A percentile compares a stretch with the other conserved stretches of the same genome.
Conservation (phyloP, 2,888 invertebrate genomes). For the Lysandra coridon region DNA sequence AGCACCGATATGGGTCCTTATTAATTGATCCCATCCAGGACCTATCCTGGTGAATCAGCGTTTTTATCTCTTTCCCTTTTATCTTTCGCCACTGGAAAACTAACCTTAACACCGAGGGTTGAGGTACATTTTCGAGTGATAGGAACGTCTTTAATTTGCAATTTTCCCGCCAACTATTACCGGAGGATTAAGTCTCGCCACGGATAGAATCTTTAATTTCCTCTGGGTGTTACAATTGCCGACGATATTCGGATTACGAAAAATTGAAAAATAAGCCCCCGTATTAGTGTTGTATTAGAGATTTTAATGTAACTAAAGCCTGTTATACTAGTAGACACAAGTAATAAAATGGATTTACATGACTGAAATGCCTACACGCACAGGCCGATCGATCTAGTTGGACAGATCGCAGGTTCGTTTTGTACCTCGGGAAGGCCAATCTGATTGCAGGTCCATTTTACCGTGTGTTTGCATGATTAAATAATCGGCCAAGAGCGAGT, state of each 20-base stretch:
- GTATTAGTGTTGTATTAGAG: neutral
- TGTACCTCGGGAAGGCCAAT: no score
- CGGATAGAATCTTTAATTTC: slow-evolving; percentile 79
- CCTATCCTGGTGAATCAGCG: slow-evolving; percentile 59
- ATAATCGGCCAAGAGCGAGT: no score
- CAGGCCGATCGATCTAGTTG: no score
- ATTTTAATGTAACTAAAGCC: neutral
- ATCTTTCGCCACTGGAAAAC: slow-evolving; percentile 27
- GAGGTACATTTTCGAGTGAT: slow-evolving; percentile 25
- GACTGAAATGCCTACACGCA: no score
- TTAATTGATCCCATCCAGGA: slow-evolving; percentile 70
- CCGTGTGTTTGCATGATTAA: no score
- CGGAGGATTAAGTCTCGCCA: slow-evolving; percentile 69
- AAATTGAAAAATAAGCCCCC: slow-evolving; percentile 33
- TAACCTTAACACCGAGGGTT: slow-evolving; percentile 31
- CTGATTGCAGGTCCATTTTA: no score
- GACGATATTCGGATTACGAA: slow-evolving; percentile 33
- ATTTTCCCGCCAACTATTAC: slow-evolving; percentile 74
- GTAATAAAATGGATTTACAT: neutral
- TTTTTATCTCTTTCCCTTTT: slow-evolving; percentile 61
- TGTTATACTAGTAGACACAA: neutral
- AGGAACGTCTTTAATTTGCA: slow-evolving; percentile 67
- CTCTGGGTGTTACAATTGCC: slow-evolving; percentile 52
- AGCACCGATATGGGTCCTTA: slow-evolving; percentile 59
- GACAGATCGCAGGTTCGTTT: no score